A percentile compares a stretch with the other conserved stretches of the same genome.
Evolutionary conservation across 1,140 invertebrate genomes (phyloP).

Genomic region (Camponotus vicinus): DNA sequence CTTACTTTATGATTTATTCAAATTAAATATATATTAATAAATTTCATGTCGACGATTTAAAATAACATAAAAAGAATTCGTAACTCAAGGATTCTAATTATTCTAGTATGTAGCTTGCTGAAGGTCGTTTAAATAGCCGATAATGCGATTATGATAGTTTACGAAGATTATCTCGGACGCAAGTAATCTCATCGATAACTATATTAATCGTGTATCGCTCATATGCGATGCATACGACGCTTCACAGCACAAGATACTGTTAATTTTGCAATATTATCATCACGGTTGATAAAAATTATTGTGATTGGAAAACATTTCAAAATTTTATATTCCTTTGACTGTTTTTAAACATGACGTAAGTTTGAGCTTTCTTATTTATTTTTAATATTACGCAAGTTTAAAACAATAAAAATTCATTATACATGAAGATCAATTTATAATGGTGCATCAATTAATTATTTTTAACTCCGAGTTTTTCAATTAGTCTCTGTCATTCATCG

Average conservation of each 20-base stretch:
- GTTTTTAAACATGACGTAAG: neutral
- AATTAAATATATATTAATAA: neutral
- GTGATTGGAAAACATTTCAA: neutral
- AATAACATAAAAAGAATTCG: neutral
- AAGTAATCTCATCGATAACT: slow-evolving; percentile 56
- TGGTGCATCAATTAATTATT: neutral
- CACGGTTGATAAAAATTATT: slow-evolving; percentile 6
- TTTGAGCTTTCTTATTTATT: neutral
- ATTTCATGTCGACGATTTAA: neutral
- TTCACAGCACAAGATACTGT: neutral
- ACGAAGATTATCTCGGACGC: slow-evolving; percentile 15
- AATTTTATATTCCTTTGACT: neutral
- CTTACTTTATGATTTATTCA: neutral
- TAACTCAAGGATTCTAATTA: slow-evolving; percentile 24
- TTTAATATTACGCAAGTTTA: neutral
- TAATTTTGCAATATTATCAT: neutral
- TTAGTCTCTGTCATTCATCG: slow-evolving; percentile 2
- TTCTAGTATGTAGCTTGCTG: neutral
- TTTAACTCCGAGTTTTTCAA: neutral
- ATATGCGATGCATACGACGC: slow-evolving; percentile 3
- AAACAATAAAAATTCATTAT: neutral
- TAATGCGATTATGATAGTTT: slow-evolving; percentile 41
- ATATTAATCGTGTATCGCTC: slow-evolving; percentile 31
- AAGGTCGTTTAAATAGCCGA: slow-evolving; percentile 2
- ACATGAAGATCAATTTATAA: neutral